Percentiles rank a stretch among this genome's conserved stretches.
Conservation (phyloP, 2,797 vertebrate genomes). For the Rhyacichthys aspro region DNA sequence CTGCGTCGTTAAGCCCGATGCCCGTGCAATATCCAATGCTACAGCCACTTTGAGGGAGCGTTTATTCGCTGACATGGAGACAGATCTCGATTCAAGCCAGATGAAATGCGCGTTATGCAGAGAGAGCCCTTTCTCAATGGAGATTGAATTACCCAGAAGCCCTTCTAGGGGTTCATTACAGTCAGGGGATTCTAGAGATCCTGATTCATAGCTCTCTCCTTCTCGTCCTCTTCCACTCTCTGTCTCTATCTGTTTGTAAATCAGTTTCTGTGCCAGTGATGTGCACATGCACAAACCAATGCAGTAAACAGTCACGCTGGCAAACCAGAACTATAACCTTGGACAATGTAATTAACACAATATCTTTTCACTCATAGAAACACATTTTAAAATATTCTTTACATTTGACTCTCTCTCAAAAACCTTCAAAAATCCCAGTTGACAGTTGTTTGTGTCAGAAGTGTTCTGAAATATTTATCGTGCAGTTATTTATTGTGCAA, state of each 20-base stretch:
- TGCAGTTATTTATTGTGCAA: slow-evolving; percentile 5
- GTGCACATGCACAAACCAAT: slow-evolving; percentile 45
- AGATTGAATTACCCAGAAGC: slow-evolving; percentile 60
- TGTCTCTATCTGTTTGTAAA: slow-evolving; percentile 13
- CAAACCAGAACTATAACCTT: slow-evolving; percentile 23
- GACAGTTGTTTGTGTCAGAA: too few relatives aligned
- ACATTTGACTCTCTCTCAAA: too few relatives aligned
- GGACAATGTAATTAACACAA: neutral
- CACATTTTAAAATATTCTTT: too few relatives aligned
- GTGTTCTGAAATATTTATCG: slow-evolving; percentile 6
- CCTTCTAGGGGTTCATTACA: slow-evolving; percentile 58
- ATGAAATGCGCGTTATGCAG: slow-evolving; percentile 56
- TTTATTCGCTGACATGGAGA: slow-evolving; percentile 40
- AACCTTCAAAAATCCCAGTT: too few relatives aligned
- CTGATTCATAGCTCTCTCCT: slow-evolving; percentile 46
- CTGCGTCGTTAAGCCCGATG: slow-evolving; percentile 50
- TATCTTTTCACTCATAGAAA: too few relatives aligned
- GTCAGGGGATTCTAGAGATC: slow-evolving; percentile 37
- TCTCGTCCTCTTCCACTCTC: slow-evolving; percentile 1
- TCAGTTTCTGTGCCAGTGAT: slow-evolving; percentile 10
- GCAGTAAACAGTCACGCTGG: slow-evolving; percentile 44
- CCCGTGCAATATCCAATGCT: slow-evolving; percentile 38
- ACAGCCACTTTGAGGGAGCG: slow-evolving; percentile 35
- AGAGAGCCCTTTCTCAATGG: slow-evolving; percentile 55
- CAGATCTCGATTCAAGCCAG: slow-evolving; percentile 42